Base-by-base conservation (phyloP, 2,797 vertebrate genomes). In the Sus cebifrons region DNA sequence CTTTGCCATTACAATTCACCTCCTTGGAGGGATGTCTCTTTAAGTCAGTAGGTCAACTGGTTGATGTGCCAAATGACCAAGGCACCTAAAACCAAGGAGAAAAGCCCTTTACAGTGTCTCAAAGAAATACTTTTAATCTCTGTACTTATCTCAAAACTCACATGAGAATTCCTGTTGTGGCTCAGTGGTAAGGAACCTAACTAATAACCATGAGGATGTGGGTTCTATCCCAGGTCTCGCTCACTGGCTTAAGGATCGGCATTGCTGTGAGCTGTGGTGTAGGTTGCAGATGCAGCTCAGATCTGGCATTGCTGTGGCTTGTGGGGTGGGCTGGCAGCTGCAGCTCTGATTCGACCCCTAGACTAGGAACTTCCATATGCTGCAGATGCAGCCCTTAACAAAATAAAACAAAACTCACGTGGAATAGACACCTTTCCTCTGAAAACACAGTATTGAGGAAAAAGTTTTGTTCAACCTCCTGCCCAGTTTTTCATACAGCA, bases 41-140 rank as follows among this genome's bases (percentile, higher is more conserved):
- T 20, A 89, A 93, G 68, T 60, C 20, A 74, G 20, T 10, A 10
- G 14, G 36, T 18, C 60, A 27, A 64, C 16, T 14, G 16, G 44
- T n/a, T 78, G 23, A 86, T 56, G 52, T n/a, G 36, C 18, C 56
- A 71, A 32, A 44, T 77, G 14, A 27, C 11, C 18, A 54, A 91
- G 74, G 36, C 12, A 68, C 14, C 32, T 78, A 67, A 60, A 32
- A 79, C 82, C 36, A 79, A 86, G 17, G 64, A 68, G 64, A 68
- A 91, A 84, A 74, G 16, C 9, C 44, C 7, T 32, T 84, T 67
- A 86, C 58, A 40, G 49, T 7, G 14, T 82, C 27, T 74, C 56
- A 64, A 68, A 85, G 56, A 95, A 96, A 79, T 88, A 29, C 18
- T 88, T 95, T 54, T 36, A 40, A 64, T 73, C 8, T 91, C 60